Percentiles rank a stretch among this genome's conserved stretches.
Conservation (phyloP, 2,113 vertebrate genomes). For the Spea multiplicata region DNA sequence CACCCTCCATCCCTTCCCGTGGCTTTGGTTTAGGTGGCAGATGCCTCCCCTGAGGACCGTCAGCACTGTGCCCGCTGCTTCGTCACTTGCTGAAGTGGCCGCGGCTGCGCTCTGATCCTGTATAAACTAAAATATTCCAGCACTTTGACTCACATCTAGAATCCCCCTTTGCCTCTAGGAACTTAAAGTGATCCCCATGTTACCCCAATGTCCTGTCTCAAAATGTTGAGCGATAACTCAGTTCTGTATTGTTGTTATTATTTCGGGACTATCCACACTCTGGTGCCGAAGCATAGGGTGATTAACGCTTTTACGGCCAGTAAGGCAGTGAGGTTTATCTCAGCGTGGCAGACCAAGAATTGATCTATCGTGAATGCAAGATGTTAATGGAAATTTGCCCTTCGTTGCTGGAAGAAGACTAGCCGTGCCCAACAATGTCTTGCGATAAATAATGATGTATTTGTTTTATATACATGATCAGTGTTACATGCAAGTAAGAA, state of each 20-base stretch:
- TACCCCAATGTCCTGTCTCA: conserved; percentile 69
- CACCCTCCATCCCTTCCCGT: not conserved
- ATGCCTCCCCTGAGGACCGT: conserved; percentile 43
- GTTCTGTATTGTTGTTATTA: conserved; percentile 11
- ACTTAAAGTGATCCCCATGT: conserved; percentile 36
- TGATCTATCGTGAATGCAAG: not conserved
- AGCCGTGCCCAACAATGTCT: too few relatives aligned
- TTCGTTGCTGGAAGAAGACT: too few relatives aligned
- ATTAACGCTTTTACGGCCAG: conserved; percentile 28
- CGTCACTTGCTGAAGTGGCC: conserved; percentile 60
- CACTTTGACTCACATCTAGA: conserved; percentile 81
- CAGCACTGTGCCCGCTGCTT: conserved; percentile 43
- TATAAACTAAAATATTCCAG: conserved; percentile 84
- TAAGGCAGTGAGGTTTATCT: not conserved
- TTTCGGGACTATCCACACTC: conserved; percentile 25
- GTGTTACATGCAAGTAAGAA: too few relatives aligned
- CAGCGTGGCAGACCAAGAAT: conserved; percentile 13
- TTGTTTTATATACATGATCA: too few relatives aligned
- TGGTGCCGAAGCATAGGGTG: conserved; percentile 34
- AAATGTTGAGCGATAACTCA: conserved; percentile 25
- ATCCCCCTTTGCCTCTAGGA: conserved; percentile 8
- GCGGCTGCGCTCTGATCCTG: conserved; percentile 79
- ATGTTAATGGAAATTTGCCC: too few relatives aligned
- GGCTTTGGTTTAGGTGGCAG: conserved; percentile 45
- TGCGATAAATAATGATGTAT: too few relatives aligned